These are phyloP conservation scores for Hoplostethus mediterraneus DNA, from an alignment of 2,797 vertebrate genomes.

Conservation along the genomic window DNA sequence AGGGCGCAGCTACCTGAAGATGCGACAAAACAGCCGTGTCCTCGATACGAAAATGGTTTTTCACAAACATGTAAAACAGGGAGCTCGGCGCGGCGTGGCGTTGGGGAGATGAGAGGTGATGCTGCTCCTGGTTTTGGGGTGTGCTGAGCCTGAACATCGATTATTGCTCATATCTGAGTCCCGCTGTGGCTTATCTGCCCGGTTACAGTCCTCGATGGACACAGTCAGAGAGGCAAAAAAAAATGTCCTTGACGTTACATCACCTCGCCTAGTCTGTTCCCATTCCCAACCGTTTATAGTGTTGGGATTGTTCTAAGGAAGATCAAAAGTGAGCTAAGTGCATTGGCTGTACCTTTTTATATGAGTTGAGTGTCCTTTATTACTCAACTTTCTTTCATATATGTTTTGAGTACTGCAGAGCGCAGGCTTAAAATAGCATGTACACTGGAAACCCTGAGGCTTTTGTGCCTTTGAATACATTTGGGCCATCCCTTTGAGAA, in stretches of 20 bases:
- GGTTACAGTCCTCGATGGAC: not conserved
- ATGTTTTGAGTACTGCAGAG: conserved; percentile 25
- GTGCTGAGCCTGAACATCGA: conserved; percentile 44
- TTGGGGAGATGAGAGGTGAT: conserved; percentile 51
- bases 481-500: conserved; percentile 60
- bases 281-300: not conserved
- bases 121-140: conserved; percentile 13
- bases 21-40: conserved; percentile 43
- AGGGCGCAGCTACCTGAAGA: conserved; percentile 55
- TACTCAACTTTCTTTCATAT: conserved; percentile 11
- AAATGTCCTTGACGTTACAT: conserved; percentile 15
- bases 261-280: not conserved
- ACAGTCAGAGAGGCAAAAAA: conserved; percentile 12
- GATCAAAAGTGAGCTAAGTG: conserved; percentile 11
- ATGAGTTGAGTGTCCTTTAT: not conserved
- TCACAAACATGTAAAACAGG: conserved; percentile 21
- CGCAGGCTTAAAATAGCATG: conserved; percentile 45
- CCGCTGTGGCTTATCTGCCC: conserved; percentile 24
- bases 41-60: not conserved
- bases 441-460: conserved; percentile 23
- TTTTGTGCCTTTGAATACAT: conserved; percentile 59
- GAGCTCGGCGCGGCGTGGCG: conserved; percentile 25
- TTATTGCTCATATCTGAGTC: conserved; percentile 47
- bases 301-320: conserved; percentile 10
- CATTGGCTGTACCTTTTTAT: conserved; percentile 7